Conservation (phyloP, 1,140 invertebrate genomes). For the Episyrphus balteatus region DNA sequence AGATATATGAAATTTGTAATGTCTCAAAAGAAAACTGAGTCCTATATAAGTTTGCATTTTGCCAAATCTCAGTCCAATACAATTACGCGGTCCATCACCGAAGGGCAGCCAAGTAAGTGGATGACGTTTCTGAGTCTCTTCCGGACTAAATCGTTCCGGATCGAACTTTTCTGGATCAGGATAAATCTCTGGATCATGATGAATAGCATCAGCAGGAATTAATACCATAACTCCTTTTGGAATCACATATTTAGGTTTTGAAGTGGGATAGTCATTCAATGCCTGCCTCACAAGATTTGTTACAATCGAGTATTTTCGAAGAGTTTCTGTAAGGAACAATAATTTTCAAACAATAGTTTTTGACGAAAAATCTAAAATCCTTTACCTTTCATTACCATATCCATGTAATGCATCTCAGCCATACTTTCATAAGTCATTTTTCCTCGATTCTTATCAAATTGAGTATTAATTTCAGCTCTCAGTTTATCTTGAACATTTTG, state of each 20-base stretch:
- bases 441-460: constrained; percentile 28
- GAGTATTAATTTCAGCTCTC: constrained; percentile 41
- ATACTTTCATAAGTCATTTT: constrained; percentile 39
- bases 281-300: constrained; percentile 46
- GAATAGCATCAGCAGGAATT: constrained; percentile 28
- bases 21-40: constrained; percentile 11
- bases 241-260: constrained; percentile 35
- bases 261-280: constrained; percentile 47
- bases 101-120: constrained; percentile 54
- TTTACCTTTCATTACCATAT: constrained; percentile 47
- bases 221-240: constrained; percentile 18
- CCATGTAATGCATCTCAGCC: constrained; percentile 48
- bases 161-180: constrained; percentile 43
- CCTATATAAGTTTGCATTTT: constrained; percentile 19
- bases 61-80: constrained; percentile 41
- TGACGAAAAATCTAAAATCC: background rate
- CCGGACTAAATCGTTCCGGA: constrained; percentile 49
- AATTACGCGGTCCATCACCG: constrained; percentile 55
- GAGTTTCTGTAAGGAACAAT: constrained; percentile 40
- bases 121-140: constrained; percentile 40
- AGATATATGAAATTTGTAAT: constrained; percentile 30
- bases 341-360: background rate
- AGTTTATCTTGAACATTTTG: constrained; percentile 48
- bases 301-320: constrained; percentile 52
- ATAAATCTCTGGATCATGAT: constrained; percentile 46